Evolutionary conservation across 2,113 vertebrate species (phyloP).

Genomic region (Corapipo altera): DNA sequence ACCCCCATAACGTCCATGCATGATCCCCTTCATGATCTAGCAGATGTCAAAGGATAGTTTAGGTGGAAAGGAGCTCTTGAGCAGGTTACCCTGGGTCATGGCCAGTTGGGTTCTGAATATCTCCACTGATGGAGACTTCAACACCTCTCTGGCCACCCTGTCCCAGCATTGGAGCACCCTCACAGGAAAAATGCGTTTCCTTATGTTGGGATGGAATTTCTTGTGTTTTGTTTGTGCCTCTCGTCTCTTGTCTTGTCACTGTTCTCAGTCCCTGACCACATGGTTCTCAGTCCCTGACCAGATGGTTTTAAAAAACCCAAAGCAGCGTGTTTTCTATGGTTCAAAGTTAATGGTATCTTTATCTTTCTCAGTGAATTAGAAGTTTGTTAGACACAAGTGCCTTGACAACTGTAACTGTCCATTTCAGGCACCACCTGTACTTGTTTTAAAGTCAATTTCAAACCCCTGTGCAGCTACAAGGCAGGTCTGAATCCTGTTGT

Average conservation of each 20-base stretch:
- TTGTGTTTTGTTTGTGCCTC: neutral
- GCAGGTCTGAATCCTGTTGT: neutral
- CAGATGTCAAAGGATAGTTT: neutral
- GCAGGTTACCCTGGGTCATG: neutral
- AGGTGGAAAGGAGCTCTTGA: neutral
- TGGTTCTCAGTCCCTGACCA: neutral
- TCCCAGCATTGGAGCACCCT: neutral
- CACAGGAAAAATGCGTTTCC: neutral
- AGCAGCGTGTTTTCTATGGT: neutral
- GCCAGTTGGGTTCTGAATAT: neutral
- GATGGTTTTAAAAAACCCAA: neutral
- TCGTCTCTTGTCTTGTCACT: neutral
- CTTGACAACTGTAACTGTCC: neutral
- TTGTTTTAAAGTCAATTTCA: neutral
- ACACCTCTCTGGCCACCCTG: neutral
- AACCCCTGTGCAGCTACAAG: neutral
- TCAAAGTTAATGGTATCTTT: neutral
- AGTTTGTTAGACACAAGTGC: neutral
- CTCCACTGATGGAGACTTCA: neutral
- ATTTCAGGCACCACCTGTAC: neutral
- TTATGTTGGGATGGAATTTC: neutral
- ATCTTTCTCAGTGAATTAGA: neutral
- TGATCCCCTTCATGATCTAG: neutral
- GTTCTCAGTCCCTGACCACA: neutral
- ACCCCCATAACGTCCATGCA: accelerated